These are phyloP conservation scores for Morbakka virulenta DNA, from an alignment of 30 jellyfish, hydroid and myxozoan species.

Conservation along the genomic window DNA sequence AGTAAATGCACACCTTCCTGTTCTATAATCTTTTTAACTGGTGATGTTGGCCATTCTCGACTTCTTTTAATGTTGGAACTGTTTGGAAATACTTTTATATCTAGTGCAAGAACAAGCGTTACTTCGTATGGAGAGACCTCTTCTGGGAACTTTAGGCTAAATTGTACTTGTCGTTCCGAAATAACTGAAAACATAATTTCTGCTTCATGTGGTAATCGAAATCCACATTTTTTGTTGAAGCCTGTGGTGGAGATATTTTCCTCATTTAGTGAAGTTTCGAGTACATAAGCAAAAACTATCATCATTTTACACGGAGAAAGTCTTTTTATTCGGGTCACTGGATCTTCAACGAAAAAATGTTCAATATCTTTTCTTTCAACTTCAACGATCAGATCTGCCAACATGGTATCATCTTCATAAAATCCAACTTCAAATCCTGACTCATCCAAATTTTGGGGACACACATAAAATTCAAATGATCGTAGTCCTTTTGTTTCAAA, in stretches of 20 bases:
- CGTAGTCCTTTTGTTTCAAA: constrained; percentile 57
- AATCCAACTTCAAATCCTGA: constrained; percentile 29
- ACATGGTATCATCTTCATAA: background rate
- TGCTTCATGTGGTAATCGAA: constrained; percentile 52
- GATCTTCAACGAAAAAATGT: constrained; percentile 52
- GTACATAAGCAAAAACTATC: constrained; percentile 61
- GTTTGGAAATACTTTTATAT: constrained; percentile 55
- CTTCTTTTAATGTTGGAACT: constrained; percentile 9
- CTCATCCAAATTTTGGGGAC: constrained; percentile 5
- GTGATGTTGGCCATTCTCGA: constrained; percentile 75
- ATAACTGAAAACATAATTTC: constrained; percentile 31
- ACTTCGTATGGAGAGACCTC: constrained; percentile 42
- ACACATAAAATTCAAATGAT: constrained; percentile 54
- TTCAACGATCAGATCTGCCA: constrained; percentile 46
- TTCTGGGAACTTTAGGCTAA: constrained; percentile 46
- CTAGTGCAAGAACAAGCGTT: constrained; percentile 55
- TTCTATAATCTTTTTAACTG: constrained; percentile 29
- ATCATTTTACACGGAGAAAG: constrained; percentile 80
- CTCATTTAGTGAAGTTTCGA: constrained; percentile 25
- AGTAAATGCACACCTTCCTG: constrained; percentile 77
- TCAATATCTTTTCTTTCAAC: constrained; percentile 37
- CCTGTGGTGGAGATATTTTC: background rate
- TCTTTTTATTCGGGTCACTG: background rate
- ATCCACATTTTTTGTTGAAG: background rate
- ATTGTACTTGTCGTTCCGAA: constrained; percentile 33